Conservation (phyloP, 2,113 vertebrate species). For the Spea multiplicata region DNA sequence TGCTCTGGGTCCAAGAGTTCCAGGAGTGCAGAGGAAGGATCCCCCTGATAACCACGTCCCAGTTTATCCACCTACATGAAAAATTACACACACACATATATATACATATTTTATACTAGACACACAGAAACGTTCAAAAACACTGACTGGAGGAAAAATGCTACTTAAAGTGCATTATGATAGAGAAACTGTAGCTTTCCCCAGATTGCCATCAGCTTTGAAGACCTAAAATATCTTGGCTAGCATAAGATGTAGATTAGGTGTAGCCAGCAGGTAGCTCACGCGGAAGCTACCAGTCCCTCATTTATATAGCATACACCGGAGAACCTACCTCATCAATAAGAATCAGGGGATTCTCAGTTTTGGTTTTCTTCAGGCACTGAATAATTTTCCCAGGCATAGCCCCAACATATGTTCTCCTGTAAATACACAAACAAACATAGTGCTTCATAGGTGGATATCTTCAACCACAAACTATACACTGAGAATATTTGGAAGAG, state of each 20-base stretch:
- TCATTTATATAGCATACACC: too few species aligned
- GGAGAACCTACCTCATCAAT: slow-evolving; percentile 99
- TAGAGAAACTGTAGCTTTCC: too few species aligned
- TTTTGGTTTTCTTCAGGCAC: slow-evolving; percentile 97
- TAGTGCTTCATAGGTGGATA: too few species aligned
- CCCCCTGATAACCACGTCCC: slow-evolving; percentile 94
- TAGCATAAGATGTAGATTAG: too few species aligned
- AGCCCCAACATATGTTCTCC: slow-evolving; percentile 94
- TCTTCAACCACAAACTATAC: too few species aligned
- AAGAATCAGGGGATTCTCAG: slow-evolving; percentile 90
- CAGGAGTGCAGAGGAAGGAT: slow-evolving; percentile 89
- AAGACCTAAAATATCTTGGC: too few species aligned
- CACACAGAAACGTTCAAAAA: neutral
- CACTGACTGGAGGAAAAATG: neutral
- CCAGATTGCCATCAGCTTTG: too few species aligned
- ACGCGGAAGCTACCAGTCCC: too few species aligned
- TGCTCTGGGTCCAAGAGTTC: slow-evolving; percentile 95
- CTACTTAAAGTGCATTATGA: too few species aligned
- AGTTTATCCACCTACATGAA: slow-evolving; percentile 90
- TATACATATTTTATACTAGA: neutral
- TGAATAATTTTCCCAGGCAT: slow-evolving; percentile 99
- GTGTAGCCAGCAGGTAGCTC: too few species aligned
- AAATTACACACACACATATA: neutral
- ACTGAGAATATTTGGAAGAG: too few species aligned
- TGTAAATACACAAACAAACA: slow-evolving; percentile 50